Evolutionary conservation across 92 coral and sea anemone genomes (phyloP).

Genomic region (Heteractis magnifica): DNA sequence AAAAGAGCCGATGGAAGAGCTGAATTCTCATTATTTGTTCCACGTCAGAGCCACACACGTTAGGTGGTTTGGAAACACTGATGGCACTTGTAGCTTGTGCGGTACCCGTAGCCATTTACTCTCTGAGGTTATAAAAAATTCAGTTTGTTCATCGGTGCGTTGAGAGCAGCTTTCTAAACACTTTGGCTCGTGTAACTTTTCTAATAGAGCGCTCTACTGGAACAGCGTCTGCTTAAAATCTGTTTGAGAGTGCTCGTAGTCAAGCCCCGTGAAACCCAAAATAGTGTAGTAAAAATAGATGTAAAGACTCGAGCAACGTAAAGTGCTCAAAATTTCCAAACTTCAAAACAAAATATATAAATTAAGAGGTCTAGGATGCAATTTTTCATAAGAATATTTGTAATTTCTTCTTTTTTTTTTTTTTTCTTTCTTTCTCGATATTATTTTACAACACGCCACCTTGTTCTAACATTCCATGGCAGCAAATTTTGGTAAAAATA

Average conservation of each 20-base stretch:
- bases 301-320: neutral
- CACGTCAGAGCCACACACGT: constrained; percentile 46
- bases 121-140: constrained; percentile 72
- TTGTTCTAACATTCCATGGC: constrained; percentile 24
- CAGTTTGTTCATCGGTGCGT: constrained; percentile 77
- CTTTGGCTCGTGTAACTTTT: constrained; percentile 29
- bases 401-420: constrained; percentile 49
- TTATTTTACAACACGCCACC: constrained; percentile 55
- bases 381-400: constrained; percentile 48
- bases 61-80: constrained; percentile 5
- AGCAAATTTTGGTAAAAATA: constrained; percentile 80
- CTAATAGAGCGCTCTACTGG: constrained; percentile 34
- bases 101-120: constrained; percentile 23
- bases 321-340: constrained; percentile 29
- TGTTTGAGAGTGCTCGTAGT: neutral
- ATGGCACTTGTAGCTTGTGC: constrained; percentile 21
- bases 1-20: neutral
- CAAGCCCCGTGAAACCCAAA: constrained; percentile 18
- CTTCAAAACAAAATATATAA: neutral
- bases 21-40: neutral
- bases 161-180: constrained; percentile 84
- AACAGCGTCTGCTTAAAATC: constrained; percentile 21
- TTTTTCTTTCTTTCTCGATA: constrained; percentile 54
- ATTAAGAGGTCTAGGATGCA: neutral
- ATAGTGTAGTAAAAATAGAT: neutral